Evolutionary conservation across 2,888 invertebrate species (phyloP), one percentile per base, ranked within the genome.

Genomic region (Drosophila ezoana): DNA sequence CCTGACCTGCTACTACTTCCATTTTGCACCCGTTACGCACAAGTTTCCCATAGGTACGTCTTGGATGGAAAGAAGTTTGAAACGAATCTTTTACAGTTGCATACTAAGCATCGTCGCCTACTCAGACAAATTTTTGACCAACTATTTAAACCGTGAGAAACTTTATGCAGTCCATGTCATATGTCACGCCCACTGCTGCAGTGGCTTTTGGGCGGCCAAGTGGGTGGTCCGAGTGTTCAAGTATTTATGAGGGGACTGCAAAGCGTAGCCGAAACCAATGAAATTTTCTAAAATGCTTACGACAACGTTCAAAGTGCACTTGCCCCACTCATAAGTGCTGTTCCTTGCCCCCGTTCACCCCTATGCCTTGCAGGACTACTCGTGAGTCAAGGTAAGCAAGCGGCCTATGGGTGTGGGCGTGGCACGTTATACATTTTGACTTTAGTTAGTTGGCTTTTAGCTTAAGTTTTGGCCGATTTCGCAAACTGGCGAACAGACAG

Each of bases 261-360:
- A 72, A 83, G 81, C 81, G 72, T 74, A 84, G 82, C 87, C 71
- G 73, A 79, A 78, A 76, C 81, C 88, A 86, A 86, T 88, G 86
- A 87, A 88, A 86, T 86, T 80, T 80, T 72, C 78, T 75, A 64
- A 76, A 87, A 81, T 87, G 73, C 88, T 81, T 83, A 74, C 81
- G 79, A 83, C 79, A 85, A 82, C 79, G 82, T 68, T 70, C 70
- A 89, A 82, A 87, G 84, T 88, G 87, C 86, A 86, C 84, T 82
- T 77, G 72, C 68, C 76, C 70, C 72, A 54, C 66, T 72, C 70
- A 78, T 62, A 78, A 76, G 58, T 49, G 73, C 51, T 47, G 62
- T 18, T 23, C 14, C 16, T 14, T 10, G 9, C 11, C 37, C 35
- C 28, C 28, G 8, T 8, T 28, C 8, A 28, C 28, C 28, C 8